Evolutionary conservation across 2,888 invertebrate genomes (phyloP), one percentile per base, ranked within the genome.

Genomic region (Melieria omissa): DNA sequence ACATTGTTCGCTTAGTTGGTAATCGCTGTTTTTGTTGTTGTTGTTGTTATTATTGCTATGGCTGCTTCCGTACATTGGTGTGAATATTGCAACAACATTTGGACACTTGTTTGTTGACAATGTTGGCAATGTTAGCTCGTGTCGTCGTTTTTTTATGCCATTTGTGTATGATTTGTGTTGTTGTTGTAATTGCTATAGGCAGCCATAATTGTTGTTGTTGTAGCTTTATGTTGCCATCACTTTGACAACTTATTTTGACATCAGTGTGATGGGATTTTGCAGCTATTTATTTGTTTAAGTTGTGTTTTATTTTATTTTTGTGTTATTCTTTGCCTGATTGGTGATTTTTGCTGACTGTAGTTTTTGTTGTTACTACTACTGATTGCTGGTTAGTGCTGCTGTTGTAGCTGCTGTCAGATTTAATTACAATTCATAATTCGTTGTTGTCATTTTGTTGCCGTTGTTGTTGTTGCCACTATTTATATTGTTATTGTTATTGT

Each of bases 391-490:
- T 29, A 29, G 29, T 29, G 29, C 55, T 45, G 54, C n/a, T 29
- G 55, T 65, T 55, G 42, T 60, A 42, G 60, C 49, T 29, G 10
- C 49, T 49, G 65, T 57, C 70, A 52, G 49, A 29, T 62, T 66
- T 58, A 58, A 70, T 73, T 73, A 66, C 41, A 55, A 41, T 14
- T 9, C 12, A 52, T n/a, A 58, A n/a, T 7, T 55, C 45, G 45
- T 55, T 41, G 46, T 45, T 16, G 8, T 65, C 29, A 29, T 14
- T 7, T 46, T 46, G 12, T 5, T 16, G 10, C 41, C 12, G 5
- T 8, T 65, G 10, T 29, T 41, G 42, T 42, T 47, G 64, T 14
- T 16, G n/a, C 61, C 3, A 44, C 29, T 57, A 55, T 14, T n/a
- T 16, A 46, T 58, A 58, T 58, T 58, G n/a, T 14, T 46, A n/a